These are phyloP conservation scores for Pseudotriccus pelzelni DNA, from an alignment of 2,797 vertebrate species.

Conservation along the genomic window DNA sequence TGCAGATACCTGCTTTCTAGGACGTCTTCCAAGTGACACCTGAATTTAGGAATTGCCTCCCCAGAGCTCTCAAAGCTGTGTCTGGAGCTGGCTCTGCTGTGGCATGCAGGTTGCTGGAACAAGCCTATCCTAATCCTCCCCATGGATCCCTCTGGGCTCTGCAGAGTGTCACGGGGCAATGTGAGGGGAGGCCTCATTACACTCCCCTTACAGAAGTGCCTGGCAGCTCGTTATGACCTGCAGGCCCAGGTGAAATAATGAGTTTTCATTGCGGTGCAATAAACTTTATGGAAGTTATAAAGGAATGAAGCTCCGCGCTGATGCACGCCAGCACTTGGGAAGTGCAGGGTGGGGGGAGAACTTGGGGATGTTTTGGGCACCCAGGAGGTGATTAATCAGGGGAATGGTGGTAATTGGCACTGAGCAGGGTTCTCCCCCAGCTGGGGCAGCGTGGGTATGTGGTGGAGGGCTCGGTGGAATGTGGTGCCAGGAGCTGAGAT, in stretches of 20 bases:
- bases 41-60: neutral
- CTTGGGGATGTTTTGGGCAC: accelerated
- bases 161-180: neutral
- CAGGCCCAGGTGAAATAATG: conserved; percentile 21
- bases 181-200: neutral
- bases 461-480: accelerated
- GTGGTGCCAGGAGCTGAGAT: accelerated
- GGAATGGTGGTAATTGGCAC: accelerated
- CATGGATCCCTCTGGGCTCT: neutral
- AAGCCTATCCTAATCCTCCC: neutral
- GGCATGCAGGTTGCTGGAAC: accelerated
- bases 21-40: neutral
- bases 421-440: neutral
- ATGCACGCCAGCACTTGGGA: neutral
- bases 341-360: accelerated
- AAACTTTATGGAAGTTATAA: conserved; percentile 65
- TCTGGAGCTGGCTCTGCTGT: neutral
- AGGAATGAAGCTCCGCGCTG: neutral
- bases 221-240: accelerated
- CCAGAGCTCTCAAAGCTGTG: accelerated
- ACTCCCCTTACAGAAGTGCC: neutral
- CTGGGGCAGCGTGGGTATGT: neutral
- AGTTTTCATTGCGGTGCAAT: conserved; percentile 39
- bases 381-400: accelerated
- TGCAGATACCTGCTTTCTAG: neutral